Conservation (phyloP, 1,140 invertebrate genomes). For the Sarcophaga peregrina region DNA sequence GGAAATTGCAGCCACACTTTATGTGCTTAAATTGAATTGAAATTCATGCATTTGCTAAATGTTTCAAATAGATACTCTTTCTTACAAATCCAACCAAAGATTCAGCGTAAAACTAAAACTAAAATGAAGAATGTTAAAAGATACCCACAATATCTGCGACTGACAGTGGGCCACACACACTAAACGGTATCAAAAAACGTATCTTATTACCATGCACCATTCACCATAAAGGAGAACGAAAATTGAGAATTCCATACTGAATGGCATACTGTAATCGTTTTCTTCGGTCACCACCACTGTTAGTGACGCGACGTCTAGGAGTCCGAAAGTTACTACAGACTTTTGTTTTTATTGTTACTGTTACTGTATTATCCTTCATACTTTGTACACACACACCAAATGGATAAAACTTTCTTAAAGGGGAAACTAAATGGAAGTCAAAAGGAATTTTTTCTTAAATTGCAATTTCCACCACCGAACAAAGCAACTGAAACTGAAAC, state of each 20-base stretch:
- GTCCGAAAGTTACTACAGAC: constrained; percentile 28
- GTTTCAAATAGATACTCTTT: background rate
- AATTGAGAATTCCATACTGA: too few species aligned
- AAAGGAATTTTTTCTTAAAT: background rate
- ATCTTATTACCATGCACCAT: background rate
- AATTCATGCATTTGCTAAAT: constrained; percentile 34
- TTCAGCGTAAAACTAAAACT: too few species aligned
- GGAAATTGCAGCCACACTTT: constrained; percentile 40
- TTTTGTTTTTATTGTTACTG: background rate
- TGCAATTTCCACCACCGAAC: background rate
- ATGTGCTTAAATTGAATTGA: constrained; percentile 36
- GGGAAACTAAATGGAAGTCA: background rate
- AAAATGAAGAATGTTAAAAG: background rate
- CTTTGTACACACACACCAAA: background rate
- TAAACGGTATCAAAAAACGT: background rate
- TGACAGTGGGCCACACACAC: background rate
- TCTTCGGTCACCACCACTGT: background rate
- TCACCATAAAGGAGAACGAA: background rate
- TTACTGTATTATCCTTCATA: background rate
- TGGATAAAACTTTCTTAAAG: background rate
- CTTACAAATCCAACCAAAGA: background rate
- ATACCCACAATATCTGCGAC: background rate
- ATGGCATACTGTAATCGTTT: background rate
- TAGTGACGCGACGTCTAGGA: constrained; percentile 35
- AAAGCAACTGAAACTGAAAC: too few species aligned